Evolutionary conservation across 2,113 vertebrate genomes (phyloP), one percentile per base, ranked within the genome.

Genomic region (Leucosticte australis): DNA sequence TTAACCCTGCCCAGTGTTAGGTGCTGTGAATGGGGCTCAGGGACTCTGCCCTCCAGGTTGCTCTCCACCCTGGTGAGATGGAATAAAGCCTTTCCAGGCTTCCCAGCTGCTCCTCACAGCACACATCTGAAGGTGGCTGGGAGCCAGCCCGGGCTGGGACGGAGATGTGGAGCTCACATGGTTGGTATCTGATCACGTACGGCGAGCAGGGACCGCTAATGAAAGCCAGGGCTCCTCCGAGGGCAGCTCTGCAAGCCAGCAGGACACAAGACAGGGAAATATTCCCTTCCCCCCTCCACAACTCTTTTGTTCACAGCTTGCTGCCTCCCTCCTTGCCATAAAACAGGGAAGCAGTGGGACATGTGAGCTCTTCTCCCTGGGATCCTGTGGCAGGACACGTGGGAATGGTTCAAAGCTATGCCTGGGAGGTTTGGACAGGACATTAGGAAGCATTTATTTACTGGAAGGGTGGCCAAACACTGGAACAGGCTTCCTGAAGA

Each of bases 261-360:
- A 94, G 77, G 60, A 67, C 49, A 8, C 47, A 39, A 81, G 44
- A 53, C 83, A 93, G 33, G 24, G 27, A 75, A 83, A 78, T 46
- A 60, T 75, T 91, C 76, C 76, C 81, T 93, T 67, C 11, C 50
- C 49, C 20, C 6, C 33, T 52, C 62, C 1, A 0, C 79, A 88
- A 10, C 24, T 49, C 39, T 68, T 95, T 85, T 93, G 68, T 71
- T 95, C 83, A 44, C 83, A 88, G 92, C 63, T 88, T 92, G 85
- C 82, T 81, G 60, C 60, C 60, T 46, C 79, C 47, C 56, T 90
- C 19, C 26, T 70, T 41, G 42, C 33, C 0, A 0, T 80, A 41
- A 60, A 80, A 78, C 10, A 81, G 68, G 30, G 41, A 55, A 92
- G 62, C n/a, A 65, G 57, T 33, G 55, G 83, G 64, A 90, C 30